A percentile compares a stretch with the other conserved stretches of the same genome.
These are phyloP conservation scores for Metacarcinus magister DNA, from an alignment of 2,888 invertebrate species.

Conservation along the genomic window DNA sequence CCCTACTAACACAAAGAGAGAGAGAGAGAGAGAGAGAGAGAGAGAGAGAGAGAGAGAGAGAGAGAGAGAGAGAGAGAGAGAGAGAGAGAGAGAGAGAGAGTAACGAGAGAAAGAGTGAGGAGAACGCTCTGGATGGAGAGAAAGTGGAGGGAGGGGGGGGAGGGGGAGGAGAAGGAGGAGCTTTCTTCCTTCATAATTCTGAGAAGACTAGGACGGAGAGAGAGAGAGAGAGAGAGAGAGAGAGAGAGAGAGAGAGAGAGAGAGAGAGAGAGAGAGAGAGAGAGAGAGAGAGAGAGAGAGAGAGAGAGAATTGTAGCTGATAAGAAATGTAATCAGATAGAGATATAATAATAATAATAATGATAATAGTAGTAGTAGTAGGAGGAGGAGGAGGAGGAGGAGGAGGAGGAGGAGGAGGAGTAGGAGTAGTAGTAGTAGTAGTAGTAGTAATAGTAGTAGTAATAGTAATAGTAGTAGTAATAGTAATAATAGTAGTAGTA, in stretches of 20 bases:
- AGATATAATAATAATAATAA: no score
- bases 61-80: conserved; percentile 9
- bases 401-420: no score
- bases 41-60: neutral
- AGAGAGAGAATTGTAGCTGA: neutral
- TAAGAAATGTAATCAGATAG: no score
- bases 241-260: conserved; percentile 39
- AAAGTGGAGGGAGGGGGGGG: conserved; percentile 26
- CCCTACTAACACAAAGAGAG: neutral
- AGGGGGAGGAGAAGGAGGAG: neutral
- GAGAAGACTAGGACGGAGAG: neutral
- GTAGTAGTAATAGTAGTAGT: no score
- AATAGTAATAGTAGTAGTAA: no score
- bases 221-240: conserved; percentile 39
- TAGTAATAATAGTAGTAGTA: no score
- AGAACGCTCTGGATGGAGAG: neutral
- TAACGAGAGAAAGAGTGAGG: neutral
- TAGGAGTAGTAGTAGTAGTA: no score
- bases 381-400: no score
- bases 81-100: conserved; percentile 14
- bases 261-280: conserved; percentile 39
- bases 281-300: neutral
- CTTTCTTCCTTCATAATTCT: neutral
- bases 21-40: neutral
- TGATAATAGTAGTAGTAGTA: no score